A percentile compares a stretch with the other conserved stretches of the same genome.
Conservation (phyloP, 2,888 invertebrate species). For the Zaprionus obscuricornis region DNA sequence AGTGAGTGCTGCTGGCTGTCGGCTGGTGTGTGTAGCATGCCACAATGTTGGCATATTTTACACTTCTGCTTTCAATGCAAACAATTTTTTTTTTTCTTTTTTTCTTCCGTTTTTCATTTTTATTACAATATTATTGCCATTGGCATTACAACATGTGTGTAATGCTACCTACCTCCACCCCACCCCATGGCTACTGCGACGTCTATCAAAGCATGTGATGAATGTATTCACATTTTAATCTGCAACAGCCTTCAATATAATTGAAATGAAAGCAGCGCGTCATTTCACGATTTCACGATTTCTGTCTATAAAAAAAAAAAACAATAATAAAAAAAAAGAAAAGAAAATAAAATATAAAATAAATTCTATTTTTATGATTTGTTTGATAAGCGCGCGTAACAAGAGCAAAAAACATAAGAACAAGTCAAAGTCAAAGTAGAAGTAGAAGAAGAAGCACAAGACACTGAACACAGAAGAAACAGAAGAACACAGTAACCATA, state of each 20-base stretch:
- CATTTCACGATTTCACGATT: constrained; percentile 59
- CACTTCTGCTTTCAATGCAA: constrained; percentile 68
- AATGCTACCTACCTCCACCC: background rate
- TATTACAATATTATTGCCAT: constrained; percentile 55
- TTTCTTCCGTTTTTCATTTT: constrained; percentile 28
- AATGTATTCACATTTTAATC: constrained; percentile 56
- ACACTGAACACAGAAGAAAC: too few species aligned
- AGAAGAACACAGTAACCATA: too few species aligned
- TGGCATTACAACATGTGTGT: constrained; percentile 42
- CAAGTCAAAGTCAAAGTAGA: constrained; percentile 6
- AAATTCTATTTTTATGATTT: constrained; percentile 69
- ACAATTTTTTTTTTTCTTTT: constrained; percentile 56
- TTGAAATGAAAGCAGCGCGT: constrained; percentile 68
- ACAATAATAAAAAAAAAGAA: constrained; percentile 69
- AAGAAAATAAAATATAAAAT: constrained; percentile 43
- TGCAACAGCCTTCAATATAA: constrained; percentile 52
- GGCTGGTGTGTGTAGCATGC: constrained; percentile 12
- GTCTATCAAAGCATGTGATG: constrained; percentile 7
- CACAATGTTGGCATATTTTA: constrained; percentile 56
- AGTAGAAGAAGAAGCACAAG: background rate
- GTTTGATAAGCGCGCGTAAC: constrained; percentile 52
- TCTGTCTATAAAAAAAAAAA: constrained; percentile 15
- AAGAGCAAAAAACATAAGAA: constrained; percentile 18
- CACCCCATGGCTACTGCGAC: background rate
- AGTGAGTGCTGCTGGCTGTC: background rate